A percentile compares a stretch with the other conserved stretches of the same genome.
phyloP scores from a whole-genome alignment of 2,113 vertebrate species.

The Platichthys flesus region DNA sequence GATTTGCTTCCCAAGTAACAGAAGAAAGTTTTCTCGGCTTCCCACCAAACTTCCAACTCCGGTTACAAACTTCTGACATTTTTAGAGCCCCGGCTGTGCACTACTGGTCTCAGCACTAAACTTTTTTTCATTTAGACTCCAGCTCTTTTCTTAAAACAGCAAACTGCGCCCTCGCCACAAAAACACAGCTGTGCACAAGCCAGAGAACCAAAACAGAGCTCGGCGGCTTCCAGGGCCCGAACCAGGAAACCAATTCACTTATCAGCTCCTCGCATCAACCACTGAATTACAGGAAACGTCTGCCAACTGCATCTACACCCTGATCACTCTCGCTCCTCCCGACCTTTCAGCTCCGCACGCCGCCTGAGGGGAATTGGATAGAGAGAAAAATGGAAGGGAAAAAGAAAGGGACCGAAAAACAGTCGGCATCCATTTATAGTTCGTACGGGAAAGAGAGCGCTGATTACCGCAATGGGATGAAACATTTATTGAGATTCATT shows the following conservation, averaged over 20 bases:
- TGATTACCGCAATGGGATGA: slow-evolving; percentile 66
- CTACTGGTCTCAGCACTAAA: neutral
- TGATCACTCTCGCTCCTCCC: slow-evolving; percentile 52
- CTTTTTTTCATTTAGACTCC: slow-evolving; percentile 26
- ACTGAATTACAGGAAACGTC: slow-evolving; percentile 68
- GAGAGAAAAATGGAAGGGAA: neutral
- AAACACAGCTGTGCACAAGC: slow-evolving; percentile 31
- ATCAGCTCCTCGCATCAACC: slow-evolving; percentile 69
- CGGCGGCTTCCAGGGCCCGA: slow-evolving; percentile 16
- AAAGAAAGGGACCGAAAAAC: neutral
- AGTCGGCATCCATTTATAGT: slow-evolving; percentile 67
- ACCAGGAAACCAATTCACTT: slow-evolving; percentile 72
- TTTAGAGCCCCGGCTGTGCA: neutral
- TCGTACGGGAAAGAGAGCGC: slow-evolving; percentile 67
- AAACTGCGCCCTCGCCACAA: neutral
- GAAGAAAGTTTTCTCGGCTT: slow-evolving; percentile 13
- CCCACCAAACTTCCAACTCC: slow-evolving; percentile 11
- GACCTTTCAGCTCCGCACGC: slow-evolving; percentile 43
- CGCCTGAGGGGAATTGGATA: slow-evolving; percentile 54
- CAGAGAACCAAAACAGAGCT: slow-evolving; percentile 37
- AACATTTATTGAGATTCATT: slow-evolving; percentile 74
- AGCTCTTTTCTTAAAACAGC: slow-evolving; percentile 22
- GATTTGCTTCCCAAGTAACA: slow-evolving; percentile 13
- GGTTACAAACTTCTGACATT: slow-evolving; percentile 7
- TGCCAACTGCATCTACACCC: slow-evolving; percentile 72